Conservation (phyloP, 2,113 vertebrate genomes). For the Labeo catla region DNA sequence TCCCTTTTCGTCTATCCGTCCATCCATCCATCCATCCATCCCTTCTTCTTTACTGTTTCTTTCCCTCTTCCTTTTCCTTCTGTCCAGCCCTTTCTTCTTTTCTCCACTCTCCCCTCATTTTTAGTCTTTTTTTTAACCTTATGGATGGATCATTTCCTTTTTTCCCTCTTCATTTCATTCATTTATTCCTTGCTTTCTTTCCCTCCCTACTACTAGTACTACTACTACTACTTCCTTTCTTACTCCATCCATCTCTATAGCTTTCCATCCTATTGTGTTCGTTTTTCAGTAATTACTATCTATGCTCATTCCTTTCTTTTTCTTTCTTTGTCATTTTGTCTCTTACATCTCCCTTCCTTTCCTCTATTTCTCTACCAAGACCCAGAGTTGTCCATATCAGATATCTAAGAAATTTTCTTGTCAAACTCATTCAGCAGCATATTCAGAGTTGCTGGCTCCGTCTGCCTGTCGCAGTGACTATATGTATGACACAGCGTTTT, state of each 20-base stretch:
- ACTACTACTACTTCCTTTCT: no score
- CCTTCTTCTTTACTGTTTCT: no score
- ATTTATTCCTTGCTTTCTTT: no score
- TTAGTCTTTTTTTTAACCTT: no score
- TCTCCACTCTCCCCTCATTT: no score
- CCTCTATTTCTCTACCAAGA: background rate
- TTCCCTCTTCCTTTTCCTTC: no score
- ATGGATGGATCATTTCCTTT: no score
- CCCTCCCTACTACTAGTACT: no score
- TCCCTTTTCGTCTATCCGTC: no score
- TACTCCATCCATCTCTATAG: background rate
- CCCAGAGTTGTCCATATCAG: background rate
- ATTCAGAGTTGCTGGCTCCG: background rate
- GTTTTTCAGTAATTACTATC: background rate
- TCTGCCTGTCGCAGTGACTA: background rate
- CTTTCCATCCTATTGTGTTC: background rate
- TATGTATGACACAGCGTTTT: background rate
- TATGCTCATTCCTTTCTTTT: background rate
- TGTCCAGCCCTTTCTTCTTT: no score
- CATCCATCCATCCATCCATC: background rate
- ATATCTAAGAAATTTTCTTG: background rate
- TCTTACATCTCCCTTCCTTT: background rate
- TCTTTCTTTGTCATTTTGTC: background rate
- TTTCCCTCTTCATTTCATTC: no score
- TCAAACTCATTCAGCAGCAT: conserved; percentile 6